Evolutionary conservation across 2,888 invertebrate species (phyloP).

Genomic region (Exephanes ischioxanthus): DNA sequence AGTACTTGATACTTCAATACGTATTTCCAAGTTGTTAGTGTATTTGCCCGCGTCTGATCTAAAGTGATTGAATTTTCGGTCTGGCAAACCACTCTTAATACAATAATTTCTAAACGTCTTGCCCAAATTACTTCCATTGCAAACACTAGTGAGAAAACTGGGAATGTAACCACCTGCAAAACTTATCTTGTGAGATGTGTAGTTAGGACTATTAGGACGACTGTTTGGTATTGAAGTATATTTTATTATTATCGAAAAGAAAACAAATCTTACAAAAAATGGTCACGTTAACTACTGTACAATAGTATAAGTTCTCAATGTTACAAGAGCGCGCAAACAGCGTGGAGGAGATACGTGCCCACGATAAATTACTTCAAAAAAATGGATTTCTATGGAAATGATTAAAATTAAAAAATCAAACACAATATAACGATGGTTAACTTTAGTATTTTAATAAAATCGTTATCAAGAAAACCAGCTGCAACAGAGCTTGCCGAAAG

Average conservation of each 20-base stretch:
- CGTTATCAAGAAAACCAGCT: constrained; percentile 31
- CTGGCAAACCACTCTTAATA: background rate
- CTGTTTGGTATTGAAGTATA: constrained; percentile 56
- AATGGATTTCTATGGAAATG: constrained; percentile 24
- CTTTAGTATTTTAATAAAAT: constrained; percentile 56
- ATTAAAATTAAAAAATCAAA: constrained; percentile 24
- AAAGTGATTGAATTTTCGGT: too few relatives aligned
- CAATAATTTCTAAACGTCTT: background rate
- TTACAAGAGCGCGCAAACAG: constrained; percentile 64
- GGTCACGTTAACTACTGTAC: constrained; percentile 77
- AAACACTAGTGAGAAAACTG: background rate
- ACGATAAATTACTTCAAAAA: constrained; percentile 37
- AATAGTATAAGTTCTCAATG: constrained; percentile 68
- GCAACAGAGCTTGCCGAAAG: constrained; percentile 29
- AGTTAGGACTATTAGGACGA: background rate
- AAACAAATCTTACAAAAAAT: constrained; percentile 80
- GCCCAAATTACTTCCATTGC: background rate
- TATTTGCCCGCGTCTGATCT: too few relatives aligned
- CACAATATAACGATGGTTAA: constrained; percentile 43
- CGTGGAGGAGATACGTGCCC: constrained; percentile 21
- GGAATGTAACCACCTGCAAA: background rate
- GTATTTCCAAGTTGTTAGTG: too few relatives aligned
- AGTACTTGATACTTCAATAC: too few relatives aligned
- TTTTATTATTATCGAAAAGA: constrained; percentile 78
- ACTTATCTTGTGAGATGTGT: background rate